Base-by-base conservation (phyloP, 2,888 invertebrate species). In the Drosophila pseudotakahashii region DNA sequence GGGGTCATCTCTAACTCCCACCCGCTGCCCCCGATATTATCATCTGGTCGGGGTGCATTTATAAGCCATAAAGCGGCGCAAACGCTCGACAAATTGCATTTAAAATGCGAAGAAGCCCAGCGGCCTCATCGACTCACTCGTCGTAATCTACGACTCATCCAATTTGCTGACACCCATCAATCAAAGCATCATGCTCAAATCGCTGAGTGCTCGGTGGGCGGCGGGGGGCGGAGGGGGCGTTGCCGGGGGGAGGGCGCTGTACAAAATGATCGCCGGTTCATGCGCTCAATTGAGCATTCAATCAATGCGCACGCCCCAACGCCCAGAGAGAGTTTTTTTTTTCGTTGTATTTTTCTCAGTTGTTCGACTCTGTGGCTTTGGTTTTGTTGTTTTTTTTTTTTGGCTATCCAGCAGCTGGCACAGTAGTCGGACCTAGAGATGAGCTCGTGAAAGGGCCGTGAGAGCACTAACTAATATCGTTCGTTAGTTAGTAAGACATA, bases 211-310 rank as follows among this genome's bases (percentile, higher is more conserved):
- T 55, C 51, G 32, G n/a, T 42, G 42, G 39, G 34, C 23, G 51
- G 19, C 16, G 50, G 42, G 13, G 23, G 57, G 30, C 54, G 60
- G 45, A 1, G n/a, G 26, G 47, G 58, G 41, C n/a, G 19, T 19
- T 5, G 30, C 23, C 19, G 36, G 51, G 51, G 41, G 52, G 76
- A 48, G 60, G 66, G 77, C 64, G 73, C 64, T 41, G 72, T 51
- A 69, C 64, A 73, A 78, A 78, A 78, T 81, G 88, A 81, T 81
- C 81, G 74, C 73, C 68, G 64, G 73, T 75, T 81, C 88, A 83
- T 87, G 85, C 76, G 79, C 74, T 87, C 81, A 76, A 87, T 87
- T 81, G 87, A 80, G 76, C 84, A 62, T 84, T 81, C 81, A 84
- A 76, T 81, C 79, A 78, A 81, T 81, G 70, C 81, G 59, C 61